A percentile compares a stretch with the other conserved stretches of the same genome.
phyloP scores from a whole-genome alignment of 2,113 vertebrate species.

The Tympanuchus pallidicinctus region DNA sequence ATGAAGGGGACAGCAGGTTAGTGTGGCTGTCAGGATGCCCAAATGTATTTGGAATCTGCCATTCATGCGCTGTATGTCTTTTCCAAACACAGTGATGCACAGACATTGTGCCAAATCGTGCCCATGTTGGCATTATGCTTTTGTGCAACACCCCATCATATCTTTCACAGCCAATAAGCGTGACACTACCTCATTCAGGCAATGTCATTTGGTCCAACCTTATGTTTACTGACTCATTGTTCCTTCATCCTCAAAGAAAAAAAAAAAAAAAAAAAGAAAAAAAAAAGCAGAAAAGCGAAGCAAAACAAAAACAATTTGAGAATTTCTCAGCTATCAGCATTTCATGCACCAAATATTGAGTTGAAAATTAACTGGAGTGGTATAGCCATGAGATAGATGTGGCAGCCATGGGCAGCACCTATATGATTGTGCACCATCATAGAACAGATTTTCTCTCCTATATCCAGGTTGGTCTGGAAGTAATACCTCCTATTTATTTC shows the following conservation, averaged over 20 bases:
- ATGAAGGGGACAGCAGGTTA: background rate
- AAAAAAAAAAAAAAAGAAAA: background rate
- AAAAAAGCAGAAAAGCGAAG: background rate
- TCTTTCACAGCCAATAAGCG: background rate
- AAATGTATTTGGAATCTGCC: background rate
- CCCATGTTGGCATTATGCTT: background rate
- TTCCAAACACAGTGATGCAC: background rate
- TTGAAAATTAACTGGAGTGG: constrained; percentile 15
- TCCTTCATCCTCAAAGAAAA: background rate
- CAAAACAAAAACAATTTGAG: background rate
- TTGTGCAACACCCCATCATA: background rate
- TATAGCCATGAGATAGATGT: background rate
- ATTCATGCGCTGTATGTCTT: background rate
- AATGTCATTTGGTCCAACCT: background rate
- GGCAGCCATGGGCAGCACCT: background rate
- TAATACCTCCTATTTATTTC: too few species aligned
- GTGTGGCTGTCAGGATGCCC: background rate
- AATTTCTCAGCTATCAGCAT: background rate
- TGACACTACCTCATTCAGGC: background rate
- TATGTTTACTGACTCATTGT: background rate
- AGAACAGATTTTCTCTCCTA: background rate
- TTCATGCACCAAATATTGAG: constrained; percentile 1
- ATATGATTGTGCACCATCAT: constrained; percentile 23
- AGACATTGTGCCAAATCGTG: fast-evolving
- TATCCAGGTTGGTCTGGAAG: too few species aligned